A percentile compares a stretch with the other conserved stretches of the same genome.
These are phyloP conservation scores for Otus scops DNA, from an alignment of 2,797 vertebrate species.

Conservation along the genomic window DNA sequence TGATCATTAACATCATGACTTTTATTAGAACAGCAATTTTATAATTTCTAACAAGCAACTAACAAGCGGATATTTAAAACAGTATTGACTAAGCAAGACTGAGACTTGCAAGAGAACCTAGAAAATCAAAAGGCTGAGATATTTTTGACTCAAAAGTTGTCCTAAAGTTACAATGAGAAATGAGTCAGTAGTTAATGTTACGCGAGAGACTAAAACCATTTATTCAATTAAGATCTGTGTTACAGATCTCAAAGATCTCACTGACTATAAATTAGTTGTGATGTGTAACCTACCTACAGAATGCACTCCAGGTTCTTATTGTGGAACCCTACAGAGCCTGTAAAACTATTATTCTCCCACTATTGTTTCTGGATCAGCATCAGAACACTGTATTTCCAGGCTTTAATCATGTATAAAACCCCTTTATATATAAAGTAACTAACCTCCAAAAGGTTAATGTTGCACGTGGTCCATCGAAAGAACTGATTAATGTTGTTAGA, in stretches of 20 bases:
- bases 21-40: neutral
- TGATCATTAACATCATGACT: neutral
- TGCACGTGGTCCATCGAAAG: neutral
- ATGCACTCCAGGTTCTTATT: neutral
- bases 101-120: neutral
- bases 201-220: neutral
- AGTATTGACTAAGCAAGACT: neutral
- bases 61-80: neutral
- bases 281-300: neutral
- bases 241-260: neutral
- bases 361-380: neutral
- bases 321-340: neutral
- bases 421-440: neutral
- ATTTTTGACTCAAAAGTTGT: neutral
- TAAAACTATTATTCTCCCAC: neutral
- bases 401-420: neutral
- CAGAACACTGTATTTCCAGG: neutral
- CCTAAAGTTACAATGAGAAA: neutral
- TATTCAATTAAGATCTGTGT: neutral
- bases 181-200: neutral
- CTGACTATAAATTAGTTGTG: neutral
- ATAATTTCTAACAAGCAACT: neutral
- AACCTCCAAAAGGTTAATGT: neutral
- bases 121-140: neutral
- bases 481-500: neutral